Evolutionary conservation across 1,140 invertebrate genomes (phyloP).

Genomic region (Oncopeltus fasciatus): DNA sequence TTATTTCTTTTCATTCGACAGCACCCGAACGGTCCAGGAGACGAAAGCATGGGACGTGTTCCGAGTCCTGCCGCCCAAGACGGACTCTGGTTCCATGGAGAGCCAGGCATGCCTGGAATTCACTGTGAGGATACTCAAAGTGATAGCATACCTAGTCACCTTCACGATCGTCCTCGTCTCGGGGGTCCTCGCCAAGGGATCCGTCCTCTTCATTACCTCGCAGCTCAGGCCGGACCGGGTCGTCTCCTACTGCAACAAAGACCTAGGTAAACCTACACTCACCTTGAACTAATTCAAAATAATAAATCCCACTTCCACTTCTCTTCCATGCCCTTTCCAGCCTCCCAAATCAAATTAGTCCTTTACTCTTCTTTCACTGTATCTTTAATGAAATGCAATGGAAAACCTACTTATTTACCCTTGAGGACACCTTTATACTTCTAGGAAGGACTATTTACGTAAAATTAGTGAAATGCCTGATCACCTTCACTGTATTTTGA

Average conservation of each 20-base stretch:
- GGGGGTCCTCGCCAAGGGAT: slow-evolving; percentile 72
- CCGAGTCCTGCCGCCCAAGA: slow-evolving; percentile 70
- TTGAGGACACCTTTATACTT: no score
- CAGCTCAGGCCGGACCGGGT: slow-evolving; percentile 60
- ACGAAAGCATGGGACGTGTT: slow-evolving; percentile 95
- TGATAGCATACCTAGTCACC: slow-evolving; percentile 67
- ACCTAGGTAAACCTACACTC: slow-evolving; percentile 53
- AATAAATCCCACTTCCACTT: no score
- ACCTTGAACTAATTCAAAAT: no score
- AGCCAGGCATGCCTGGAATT: slow-evolving; percentile 72
- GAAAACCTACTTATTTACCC: no score
- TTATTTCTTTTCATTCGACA: slow-evolving; percentile 30
- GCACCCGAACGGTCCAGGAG: slow-evolving; percentile 67
- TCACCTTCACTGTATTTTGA: no score
- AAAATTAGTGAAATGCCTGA: no score
- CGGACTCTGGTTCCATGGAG: slow-evolving; percentile 75
- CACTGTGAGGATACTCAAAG: slow-evolving; percentile 72
- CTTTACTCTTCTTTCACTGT: no score
- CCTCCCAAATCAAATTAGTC: no score
- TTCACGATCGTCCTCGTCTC: slow-evolving; percentile 68
- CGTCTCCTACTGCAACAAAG: slow-evolving; percentile 65
- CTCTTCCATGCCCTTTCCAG: no score
- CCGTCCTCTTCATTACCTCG: slow-evolving; percentile 80
- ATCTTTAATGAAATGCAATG: no score
- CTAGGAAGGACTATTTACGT: no score